Evolutionary conservation across 2,797 vertebrate genomes (phyloP).

Genomic region (Coendou prehensilis): DNA sequence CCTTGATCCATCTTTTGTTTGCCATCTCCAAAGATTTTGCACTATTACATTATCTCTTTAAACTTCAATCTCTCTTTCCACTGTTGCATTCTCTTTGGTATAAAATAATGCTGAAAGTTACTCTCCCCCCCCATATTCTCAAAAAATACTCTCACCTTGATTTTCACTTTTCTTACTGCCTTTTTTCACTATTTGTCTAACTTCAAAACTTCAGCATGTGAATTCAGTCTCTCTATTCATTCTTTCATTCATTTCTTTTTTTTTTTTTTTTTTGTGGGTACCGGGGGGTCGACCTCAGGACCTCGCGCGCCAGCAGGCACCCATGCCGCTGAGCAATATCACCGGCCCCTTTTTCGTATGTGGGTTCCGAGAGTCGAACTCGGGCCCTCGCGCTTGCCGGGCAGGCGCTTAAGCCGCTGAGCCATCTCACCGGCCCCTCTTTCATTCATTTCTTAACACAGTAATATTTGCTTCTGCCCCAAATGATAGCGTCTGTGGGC

Average conservation of each 20-base stretch:
- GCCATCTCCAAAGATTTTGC: background rate
- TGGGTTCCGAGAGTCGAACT: too few relatives aligned
- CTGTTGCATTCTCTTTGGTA: background rate
- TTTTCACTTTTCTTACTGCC: slow-evolving; percentile 14
- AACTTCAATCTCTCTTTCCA: background rate
- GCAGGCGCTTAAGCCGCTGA: too few relatives aligned
- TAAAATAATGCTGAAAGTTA: slow-evolving; percentile 50
- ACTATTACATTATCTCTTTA: background rate
- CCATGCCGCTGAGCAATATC: too few relatives aligned
- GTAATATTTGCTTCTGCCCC: slow-evolving; percentile 11
- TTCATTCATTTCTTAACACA: background rate
- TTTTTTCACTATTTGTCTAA: background rate
- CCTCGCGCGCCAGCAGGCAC: too few relatives aligned
- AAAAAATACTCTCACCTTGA: background rate
- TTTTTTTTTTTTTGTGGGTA: too few relatives aligned
- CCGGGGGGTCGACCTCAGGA: too few relatives aligned
- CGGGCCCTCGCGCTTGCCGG: too few relatives aligned
- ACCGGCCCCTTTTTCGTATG: too few relatives aligned
- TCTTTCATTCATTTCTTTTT: background rate
- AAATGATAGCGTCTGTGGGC: background rate
- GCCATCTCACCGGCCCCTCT: too few relatives aligned
- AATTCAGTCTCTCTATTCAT: background rate
- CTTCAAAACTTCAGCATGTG: background rate
- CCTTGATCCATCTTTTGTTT: background rate
- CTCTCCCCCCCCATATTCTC: background rate